Conservation (phyloP, 2,797 vertebrate species). For the Parauchenoglanis punctatus region DNA sequence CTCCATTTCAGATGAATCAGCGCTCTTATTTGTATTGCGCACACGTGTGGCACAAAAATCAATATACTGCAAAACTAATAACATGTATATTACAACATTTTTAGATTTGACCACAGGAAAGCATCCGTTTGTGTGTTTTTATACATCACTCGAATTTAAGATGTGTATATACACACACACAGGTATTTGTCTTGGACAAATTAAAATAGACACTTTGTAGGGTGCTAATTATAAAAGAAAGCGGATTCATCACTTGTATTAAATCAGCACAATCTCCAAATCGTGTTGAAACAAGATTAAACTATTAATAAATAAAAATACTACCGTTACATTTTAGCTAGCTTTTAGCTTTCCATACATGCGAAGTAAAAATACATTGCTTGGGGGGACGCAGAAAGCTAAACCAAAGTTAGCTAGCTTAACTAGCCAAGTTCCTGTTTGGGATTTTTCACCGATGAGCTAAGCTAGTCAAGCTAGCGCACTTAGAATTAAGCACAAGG, state of each 20-base stretch:
- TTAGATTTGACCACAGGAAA: neutral
- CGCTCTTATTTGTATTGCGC: neutral
- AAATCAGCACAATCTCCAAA: neutral
- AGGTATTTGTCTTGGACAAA: neutral
- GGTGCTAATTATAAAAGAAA: neutral
- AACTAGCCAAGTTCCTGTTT: slow-evolving; percentile 42
- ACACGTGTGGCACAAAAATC: neutral
- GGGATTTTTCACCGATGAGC: neutral
- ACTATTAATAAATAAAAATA: no score
- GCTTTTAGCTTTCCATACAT: neutral
- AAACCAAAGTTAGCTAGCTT: slow-evolving; percentile 13
- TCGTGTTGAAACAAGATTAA: neutral
- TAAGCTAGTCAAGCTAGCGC: slow-evolving; percentile 16
- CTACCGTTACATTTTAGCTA: neutral
- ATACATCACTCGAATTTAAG: neutral
- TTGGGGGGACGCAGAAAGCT: neutral
- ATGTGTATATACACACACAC: no score
- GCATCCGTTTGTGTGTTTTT: no score
- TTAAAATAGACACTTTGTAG: no score
- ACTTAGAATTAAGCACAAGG: neutral
- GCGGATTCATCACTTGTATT: neutral
- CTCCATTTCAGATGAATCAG: neutral
- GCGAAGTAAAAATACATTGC: no score
- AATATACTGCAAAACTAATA: neutral
- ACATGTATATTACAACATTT: no score